Conservation (phyloP, 2,113 vertebrate species). For the Sturnus vulgaris region DNA sequence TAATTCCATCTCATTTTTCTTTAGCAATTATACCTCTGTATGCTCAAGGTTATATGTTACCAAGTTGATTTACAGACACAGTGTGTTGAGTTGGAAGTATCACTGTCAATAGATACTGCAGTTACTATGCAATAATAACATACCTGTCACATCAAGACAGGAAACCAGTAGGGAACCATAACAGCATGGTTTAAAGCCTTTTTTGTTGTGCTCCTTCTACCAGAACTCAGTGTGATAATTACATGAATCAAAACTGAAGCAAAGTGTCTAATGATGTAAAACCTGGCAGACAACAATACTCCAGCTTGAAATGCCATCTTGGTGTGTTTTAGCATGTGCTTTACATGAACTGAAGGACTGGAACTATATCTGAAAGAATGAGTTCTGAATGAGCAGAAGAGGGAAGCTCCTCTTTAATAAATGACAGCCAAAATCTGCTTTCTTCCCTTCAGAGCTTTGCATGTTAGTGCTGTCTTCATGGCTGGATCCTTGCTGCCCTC, state of each 20-base stretch:
- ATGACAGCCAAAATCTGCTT: neutral
- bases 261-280: neutral
- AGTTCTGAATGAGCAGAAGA: neutral
- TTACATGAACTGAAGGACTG: neutral
- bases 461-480: neutral
- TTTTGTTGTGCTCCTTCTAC: neutral
- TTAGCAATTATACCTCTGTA: neutral
- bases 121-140: neutral
- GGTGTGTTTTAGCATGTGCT: neutral
- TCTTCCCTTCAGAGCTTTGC: neutral
- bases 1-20: neutral
- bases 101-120: neutral
- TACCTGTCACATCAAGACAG: neutral
- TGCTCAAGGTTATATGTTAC: neutral
- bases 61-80: neutral
- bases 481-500: slow-evolving; percentile 34
- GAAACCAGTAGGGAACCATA: neutral
- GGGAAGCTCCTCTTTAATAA: neutral
- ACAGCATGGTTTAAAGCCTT: neutral
- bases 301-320: neutral
- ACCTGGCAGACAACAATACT: neutral
- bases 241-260: neutral
- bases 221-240: neutral
- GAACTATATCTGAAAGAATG: neutral
- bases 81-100: neutral